These are phyloP conservation scores for Heterochromis multidens DNA, from an alignment of 2,113 vertebrate species.

Conservation along the genomic window DNA sequence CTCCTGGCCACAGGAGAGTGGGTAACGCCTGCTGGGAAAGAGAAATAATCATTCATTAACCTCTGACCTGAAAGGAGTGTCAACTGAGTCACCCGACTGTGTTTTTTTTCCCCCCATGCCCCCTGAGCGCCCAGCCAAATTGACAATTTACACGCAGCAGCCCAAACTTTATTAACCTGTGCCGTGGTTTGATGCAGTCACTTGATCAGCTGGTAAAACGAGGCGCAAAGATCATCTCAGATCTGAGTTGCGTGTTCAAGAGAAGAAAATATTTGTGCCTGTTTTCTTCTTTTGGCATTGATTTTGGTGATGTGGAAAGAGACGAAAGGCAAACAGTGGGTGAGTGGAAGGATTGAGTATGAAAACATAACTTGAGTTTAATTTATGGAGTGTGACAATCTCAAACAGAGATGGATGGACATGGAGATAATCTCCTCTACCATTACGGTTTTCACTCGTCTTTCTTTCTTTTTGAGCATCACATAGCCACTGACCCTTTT, in stretches of 20 bases:
- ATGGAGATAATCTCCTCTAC: constrained; percentile 47
- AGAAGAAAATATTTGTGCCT: not conserved
- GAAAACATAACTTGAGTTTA: constrained; percentile 35
- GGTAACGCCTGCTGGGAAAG: constrained; percentile 66
- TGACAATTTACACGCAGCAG: constrained; percentile 52
- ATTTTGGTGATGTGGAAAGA: not conserved
- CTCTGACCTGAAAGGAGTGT: constrained; percentile 71
- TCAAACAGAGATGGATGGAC: constrained; percentile 28
- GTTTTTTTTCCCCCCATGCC: not conserved
- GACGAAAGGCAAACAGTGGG: not conserved
- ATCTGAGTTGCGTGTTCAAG: not conserved
- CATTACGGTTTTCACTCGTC: constrained; percentile 9
- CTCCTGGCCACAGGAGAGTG: constrained; percentile 64
- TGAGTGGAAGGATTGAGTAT: not conserved
- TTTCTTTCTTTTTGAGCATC: constrained; percentile 15
- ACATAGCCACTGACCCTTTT: constrained; percentile 15
- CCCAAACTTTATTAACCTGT: constrained; percentile 65
- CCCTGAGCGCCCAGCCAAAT: constrained; percentile 44
- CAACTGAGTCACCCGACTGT: constrained; percentile 55
- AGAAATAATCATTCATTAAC: constrained; percentile 80
- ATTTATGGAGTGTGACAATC: constrained; percentile 48
- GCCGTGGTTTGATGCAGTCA: constrained; percentile 30
- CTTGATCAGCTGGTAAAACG: constrained; percentile 42
- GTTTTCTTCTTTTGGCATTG: not conserved
- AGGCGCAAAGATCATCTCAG: not conserved